Evolutionary conservation across 2,888 invertebrate species (phyloP), one percentile per base, ranked within the genome.

Genomic region (Dicranocentrus wangi): DNA sequence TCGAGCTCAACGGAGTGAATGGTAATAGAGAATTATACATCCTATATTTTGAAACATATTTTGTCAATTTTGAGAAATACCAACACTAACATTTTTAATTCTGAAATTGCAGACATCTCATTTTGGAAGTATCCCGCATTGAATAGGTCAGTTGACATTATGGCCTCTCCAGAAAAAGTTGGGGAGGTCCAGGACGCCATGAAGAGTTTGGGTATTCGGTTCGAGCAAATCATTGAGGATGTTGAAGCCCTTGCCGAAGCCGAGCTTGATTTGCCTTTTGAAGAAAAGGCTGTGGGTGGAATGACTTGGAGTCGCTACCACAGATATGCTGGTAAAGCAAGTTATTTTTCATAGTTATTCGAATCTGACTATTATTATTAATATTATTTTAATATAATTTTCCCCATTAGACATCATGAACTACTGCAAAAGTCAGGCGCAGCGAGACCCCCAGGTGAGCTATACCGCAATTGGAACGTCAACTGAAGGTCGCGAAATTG

Each of bases 301-400:
- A 82, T 87, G 83, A 86, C 83, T 21, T 87, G 87, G 87, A 72
- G 77, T 28, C 66, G 77, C n/a, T 87, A 87, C 70, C 87, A 87
- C 75, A 82, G 87, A 39, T 86, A 86, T 60, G 71, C 89, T 91
- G 88, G 82, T 81, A 55, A n/a, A n/a, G n/a, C n/a, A n/a, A n/a
- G n/a, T n/a, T n/a, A n/a, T n/a, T n/a, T n/a, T n/a, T n/a, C n/a
- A n/a, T n/a, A n/a, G n/a, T n/a, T n/a, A n/a, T n/a, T n/a, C 39
- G n/a, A n/a, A n/a, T n/a, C n/a, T n/a, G n/a, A n/a, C n/a, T 39
- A 8, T 39, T 39, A 8, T 39, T 13, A 39, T 39, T 5, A 39
- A 39, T 39, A 8, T 39, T 39, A 8, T 39, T 39, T 39, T 39
- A 3, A 10, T 66, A n/a, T n/a, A n/a, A n/a, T n/a, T n/a, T n/a